Conservation (phyloP, 2,888 invertebrate species). For the Alentia gelatinosa region DNA sequence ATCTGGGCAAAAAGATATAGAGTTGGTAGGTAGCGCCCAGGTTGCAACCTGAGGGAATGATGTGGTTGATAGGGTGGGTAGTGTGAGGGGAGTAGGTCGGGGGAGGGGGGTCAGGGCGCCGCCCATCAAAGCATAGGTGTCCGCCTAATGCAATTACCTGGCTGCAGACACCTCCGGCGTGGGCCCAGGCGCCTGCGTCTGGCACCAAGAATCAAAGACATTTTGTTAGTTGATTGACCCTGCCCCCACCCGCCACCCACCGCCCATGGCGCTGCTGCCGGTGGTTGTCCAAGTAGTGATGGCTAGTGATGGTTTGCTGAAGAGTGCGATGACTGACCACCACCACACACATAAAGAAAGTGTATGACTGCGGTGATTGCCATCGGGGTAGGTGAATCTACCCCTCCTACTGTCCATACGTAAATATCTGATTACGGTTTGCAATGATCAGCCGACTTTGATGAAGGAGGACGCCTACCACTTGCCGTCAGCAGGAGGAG, state of each 20-base stretch:
- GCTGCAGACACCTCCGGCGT: background rate
- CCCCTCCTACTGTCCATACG: background rate
- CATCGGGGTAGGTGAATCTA: too few relatives aligned
- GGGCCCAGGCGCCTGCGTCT: background rate
- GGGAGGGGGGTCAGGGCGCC: background rate
- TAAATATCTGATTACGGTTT: background rate
- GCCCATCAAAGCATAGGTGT: background rate
- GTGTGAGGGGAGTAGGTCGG: background rate
- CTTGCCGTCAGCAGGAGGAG: background rate
- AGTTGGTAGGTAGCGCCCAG: too few relatives aligned
- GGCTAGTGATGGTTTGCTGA: too few relatives aligned
- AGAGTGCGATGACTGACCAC: too few relatives aligned
- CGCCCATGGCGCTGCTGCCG: too few relatives aligned
- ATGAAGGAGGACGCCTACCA: background rate
- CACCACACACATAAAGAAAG: too few relatives aligned
- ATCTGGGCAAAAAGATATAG: too few relatives aligned
- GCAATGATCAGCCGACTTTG: background rate
- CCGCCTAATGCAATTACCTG: background rate
- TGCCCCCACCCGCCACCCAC: background rate
- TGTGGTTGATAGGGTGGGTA: too few relatives aligned
- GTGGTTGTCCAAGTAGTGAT: too few relatives aligned
- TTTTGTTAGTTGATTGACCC: conserved; percentile 4
- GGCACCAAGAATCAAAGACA: conserved; percentile 1
- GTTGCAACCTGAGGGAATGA: too few relatives aligned
- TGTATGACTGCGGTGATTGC: too few relatives aligned